Evolutionary conservation across 2,888 invertebrate genomes (phyloP), one percentile per base, ranked within the genome.

Genomic region (Sipha maydis): DNA sequence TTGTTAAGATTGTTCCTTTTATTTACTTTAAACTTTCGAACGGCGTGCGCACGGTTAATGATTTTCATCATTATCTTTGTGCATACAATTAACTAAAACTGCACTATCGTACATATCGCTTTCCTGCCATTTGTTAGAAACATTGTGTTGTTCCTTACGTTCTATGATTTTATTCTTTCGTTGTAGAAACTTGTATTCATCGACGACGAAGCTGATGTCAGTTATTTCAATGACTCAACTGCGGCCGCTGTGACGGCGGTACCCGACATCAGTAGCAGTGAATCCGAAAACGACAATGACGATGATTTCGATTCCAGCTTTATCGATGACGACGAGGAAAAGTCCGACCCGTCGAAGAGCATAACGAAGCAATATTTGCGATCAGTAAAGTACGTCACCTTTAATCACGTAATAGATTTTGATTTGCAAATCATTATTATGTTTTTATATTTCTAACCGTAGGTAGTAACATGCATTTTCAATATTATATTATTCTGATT

Each of bases 361-460:
- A 88, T 88, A 75, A 88, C 86, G 3, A 73, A 80, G 41, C 86
- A 88, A n/a, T 88, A 88, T 75, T 80, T 88, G 1, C 80, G 75
- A 82, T 88, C 86, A 8, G 80, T 88, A 25, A 88, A 80, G 86
- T 88, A 88, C 11, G 86, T 73, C n/a, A 61, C 48, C 48, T 48
- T 48, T 11, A 48, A 21, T 73, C 34, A 34, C 34, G 4, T 34
- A 34, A 34, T 34, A 34, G 34, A 34, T 34, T 2, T 34, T 34
- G 34, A 34, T 34, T 48, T 48, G 48, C 48, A 11, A 48, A 48
- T 14, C 48, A 48, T 14, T 48, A 14, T 48, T 48, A 48, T 48
- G 48, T 48, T 48, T 48, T 48, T 14, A 14, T 48, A 48, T 48
- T 11, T 48, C 3, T 48, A 48, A 48, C 48, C 14, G 41, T 41